A percentile compares a stretch with the other conserved stretches of the same genome.
These are phyloP conservation scores for Trinorchestia longiramus DNA, from an alignment of 1,140 invertebrate species.

Conservation along the genomic window DNA sequence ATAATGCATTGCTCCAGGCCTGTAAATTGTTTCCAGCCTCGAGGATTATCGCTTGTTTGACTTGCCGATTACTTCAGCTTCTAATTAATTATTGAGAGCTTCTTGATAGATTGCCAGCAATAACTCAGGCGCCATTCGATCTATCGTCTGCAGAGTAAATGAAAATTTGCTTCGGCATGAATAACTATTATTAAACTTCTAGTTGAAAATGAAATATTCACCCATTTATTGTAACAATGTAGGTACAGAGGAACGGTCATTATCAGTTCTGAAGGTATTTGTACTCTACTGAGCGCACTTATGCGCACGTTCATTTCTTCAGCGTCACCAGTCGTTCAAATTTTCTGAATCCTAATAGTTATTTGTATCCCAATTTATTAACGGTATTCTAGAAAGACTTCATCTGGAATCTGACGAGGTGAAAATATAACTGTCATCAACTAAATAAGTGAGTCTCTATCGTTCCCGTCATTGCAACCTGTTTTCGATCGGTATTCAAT, in stretches of 20 bases:
- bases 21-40: constrained; percentile 24
- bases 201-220: not conserved
- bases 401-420: not conserved
- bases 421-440: not conserved
- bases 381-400: not conserved
- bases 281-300: not conserved
- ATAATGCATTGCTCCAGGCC: constrained; percentile 17
- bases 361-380: not conserved
- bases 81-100: constrained; percentile 51
- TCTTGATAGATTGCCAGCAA: constrained; percentile 23
- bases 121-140: not conserved
- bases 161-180: not conserved
- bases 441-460: not conserved
- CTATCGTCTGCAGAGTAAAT: not conserved
- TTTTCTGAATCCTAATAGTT: not conserved
- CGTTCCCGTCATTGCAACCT: not conserved
- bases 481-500: constrained; percentile 37
- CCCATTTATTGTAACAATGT: not conserved
- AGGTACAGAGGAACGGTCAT: not conserved
- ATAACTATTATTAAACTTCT: not conserved
- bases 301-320: not conserved
- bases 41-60: constrained; percentile 46
- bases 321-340: not conserved
- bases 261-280: not conserved
- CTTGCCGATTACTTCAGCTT: constrained; percentile 47